Conservation (phyloP, 2,888 invertebrate genomes). For the Sussaba pulchella region DNA sequence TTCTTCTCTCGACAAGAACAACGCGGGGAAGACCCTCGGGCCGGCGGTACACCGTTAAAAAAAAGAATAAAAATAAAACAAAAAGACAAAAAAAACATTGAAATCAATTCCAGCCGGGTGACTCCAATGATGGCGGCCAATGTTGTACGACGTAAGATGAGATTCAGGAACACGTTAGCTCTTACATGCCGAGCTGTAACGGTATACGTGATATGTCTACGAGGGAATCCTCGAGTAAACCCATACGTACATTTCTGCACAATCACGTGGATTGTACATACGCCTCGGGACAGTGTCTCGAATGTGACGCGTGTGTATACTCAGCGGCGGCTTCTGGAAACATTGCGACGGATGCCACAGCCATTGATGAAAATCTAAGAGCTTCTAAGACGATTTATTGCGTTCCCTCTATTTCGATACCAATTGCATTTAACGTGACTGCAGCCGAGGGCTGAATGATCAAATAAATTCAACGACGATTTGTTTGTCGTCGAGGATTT, state of each 20-base stretch:
- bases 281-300: conserved; percentile 31
- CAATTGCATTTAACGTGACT: too few species aligned
- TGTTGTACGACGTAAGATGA: conserved; percentile 79
- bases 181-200: neutral
- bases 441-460: too few species aligned
- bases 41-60: conserved; percentile 66
- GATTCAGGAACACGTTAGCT: conserved; percentile 53
- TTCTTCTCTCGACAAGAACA: conserved; percentile 71
- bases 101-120: conserved; percentile 81
- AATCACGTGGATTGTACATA: conserved; percentile 28
- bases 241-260: conserved; percentile 14
- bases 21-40: conserved; percentile 78
- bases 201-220: conserved; percentile 18
- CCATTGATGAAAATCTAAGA: conserved; percentile 10
- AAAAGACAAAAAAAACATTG: conserved; percentile 80
- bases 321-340: conserved; percentile 39
- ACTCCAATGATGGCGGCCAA: conserved; percentile 81
- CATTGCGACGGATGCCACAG: neutral
- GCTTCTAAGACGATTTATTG: conserved; percentile 15
- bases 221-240: neutral
- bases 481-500: too few species aligned
- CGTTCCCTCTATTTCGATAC: neutral
- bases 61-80: conserved; percentile 68
- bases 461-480: too few species aligned
- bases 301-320: conserved; percentile 39